Evolutionary conservation across 2,888 invertebrate genomes (phyloP).

Genomic region (Lithophane leautieri): DNA sequence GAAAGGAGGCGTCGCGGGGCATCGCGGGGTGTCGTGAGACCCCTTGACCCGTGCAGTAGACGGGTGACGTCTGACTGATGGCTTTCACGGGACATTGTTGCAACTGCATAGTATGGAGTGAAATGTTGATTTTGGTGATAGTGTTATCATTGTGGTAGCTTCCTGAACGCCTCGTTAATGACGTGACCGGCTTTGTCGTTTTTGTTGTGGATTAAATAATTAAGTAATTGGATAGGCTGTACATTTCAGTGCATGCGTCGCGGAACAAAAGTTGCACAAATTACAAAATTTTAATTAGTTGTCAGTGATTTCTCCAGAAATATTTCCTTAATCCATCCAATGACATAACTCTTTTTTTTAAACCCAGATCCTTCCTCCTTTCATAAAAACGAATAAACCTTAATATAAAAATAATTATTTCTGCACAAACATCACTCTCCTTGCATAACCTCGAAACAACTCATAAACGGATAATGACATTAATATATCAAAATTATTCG

Average conservation of each 20-base stretch:
- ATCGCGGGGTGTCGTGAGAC: conserved; percentile 65
- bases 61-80: conserved; percentile 83
- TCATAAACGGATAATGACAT: conserved; percentile 49
- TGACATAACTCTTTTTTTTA: conserved; percentile 26
- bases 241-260: too few relatives aligned
- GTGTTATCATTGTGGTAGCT: neutral
- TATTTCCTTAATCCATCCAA: neutral
- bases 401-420: conserved; percentile 28
- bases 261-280: neutral
- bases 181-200: neutral
- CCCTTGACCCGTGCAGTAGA: conserved; percentile 84
- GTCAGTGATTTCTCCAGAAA: neutral
- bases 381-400: conserved; percentile 46
- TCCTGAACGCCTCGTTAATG: too few relatives aligned
- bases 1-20: conserved; percentile 44
- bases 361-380: conserved; percentile 4
- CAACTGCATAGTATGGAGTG: conserved; percentile 50
- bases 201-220: neutral
- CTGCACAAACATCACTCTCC: conserved; percentile 15
- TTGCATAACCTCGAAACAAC: conserved; percentile 36
- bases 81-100: conserved; percentile 71
- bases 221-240: too few relatives aligned
- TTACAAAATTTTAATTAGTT: neutral
- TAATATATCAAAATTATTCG: conserved; percentile 60
- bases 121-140: conserved; percentile 8